Evolutionary conservation across 2,113 vertebrate genomes (phyloP).

Genomic region (Numenius arquata): DNA sequence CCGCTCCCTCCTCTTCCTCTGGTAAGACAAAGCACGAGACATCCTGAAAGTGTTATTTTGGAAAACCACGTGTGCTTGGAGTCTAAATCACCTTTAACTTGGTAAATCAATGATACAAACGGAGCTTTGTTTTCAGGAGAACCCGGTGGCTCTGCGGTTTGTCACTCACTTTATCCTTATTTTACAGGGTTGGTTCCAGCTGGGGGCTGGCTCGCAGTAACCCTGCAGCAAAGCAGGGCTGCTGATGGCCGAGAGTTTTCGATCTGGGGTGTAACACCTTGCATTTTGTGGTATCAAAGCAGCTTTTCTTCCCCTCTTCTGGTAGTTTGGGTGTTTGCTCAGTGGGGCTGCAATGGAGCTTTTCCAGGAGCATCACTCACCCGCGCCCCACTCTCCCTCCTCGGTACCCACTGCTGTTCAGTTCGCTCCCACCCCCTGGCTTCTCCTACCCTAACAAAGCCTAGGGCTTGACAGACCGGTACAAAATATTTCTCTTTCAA

Average conservation of each 20-base stretch:
- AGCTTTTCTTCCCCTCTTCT: fast-evolving
- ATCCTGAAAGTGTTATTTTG: neutral
- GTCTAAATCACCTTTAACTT: neutral
- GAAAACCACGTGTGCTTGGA: neutral
- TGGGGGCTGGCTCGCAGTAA: neutral
- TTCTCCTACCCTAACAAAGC: neutral
- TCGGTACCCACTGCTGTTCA: fast-evolving
- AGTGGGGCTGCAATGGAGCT: neutral
- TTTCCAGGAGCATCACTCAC: fast-evolving
- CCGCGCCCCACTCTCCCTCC: fast-evolving
- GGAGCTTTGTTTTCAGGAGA: neutral
- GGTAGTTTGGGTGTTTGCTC: neutral
- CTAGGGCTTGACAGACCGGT: neutral
- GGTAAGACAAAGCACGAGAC: neutral
- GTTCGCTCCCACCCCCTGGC: neutral
- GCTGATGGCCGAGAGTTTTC: fast-evolving
- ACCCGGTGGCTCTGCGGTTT: neutral
- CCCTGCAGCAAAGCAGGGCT: neutral
- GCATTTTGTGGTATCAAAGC: neutral
- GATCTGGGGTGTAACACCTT: no score
- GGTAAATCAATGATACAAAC: neutral
- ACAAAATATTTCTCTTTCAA: neutral
- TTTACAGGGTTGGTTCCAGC: neutral
- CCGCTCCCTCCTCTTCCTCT: neutral
- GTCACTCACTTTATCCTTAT: neutral